Base-by-base conservation (phyloP, 2,888 invertebrate genomes). In the Lepidocyrtoides sp. region DNA sequence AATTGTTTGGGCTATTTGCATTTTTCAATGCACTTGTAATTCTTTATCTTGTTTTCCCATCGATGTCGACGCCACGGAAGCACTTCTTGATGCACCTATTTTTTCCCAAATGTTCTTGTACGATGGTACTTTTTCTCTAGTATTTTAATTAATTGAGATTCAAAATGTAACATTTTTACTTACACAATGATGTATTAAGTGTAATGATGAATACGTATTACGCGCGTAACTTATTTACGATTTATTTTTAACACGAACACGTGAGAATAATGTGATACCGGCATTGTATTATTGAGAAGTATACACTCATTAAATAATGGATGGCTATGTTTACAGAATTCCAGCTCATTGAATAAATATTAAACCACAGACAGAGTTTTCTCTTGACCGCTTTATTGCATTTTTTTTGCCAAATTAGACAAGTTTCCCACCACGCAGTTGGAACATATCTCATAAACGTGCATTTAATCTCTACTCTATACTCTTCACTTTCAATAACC, bases 191-290 rank as follows among this genome's bases (percentile, higher is more conserved):
- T 60, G n/a, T n/a, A n/a, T n/a, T n/a, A 3, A 29, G 12, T 69
- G 32, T 69, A 69, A 7, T n/a, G 7, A 69, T 69, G 36, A 26
- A 69, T 63, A 26, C 17, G 7, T 63, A 32, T 14, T 75, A 8
- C 48, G 51, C 44, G 23, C 23, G 51, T 20, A 48, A 75, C 20
- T 75, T 51, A 14, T 75, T 44, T 36, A 36, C 51, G 75, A 48
- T 75, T 75, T 48, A 75, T 75, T 75, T 75, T 75, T 75, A 75
- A 75, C 41, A 75, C 51, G 48, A 29, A 75, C 26, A 75, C 44
- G 75, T 75, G 4, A 36, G 36, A 51, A 75, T 44, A 75, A 75
- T 75, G 75, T 75, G 75, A 75, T 75, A 75, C 75, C 75, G 41
- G 29, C 69, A 69, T 69, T 69, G 69, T 69, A 69, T 75, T 75